Evolutionary conservation across 2,797 vertebrate species (phyloP), one percentile per base, ranked within the genome.

Genomic region (Florisuga fusca): DNA sequence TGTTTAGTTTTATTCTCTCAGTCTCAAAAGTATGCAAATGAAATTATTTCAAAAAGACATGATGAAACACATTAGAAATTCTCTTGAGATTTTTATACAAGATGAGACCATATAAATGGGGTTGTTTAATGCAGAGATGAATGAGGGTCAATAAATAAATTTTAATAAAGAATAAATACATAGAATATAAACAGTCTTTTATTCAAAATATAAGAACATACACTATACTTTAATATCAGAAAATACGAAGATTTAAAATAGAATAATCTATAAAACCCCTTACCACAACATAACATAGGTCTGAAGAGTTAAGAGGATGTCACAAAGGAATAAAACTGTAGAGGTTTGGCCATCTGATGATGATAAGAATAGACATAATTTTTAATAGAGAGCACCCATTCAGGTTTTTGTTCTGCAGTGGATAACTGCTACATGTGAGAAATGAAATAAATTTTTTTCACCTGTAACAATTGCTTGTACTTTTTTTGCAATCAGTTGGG

Each of bases 391-490:
- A 93, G 15, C 48, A 81, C 50, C 58, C 29, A 54, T 83, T 87
- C 4, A 14, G n/a, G 12, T 85, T 92, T 92, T 75, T 83, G 48
- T 83, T 89, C 91, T 92, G 50, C 62, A 87, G 61, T 10, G 90
- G 79, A 50, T 41, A 75, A 50, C 58, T 78, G 79, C 57, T 80
- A 66, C 31, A 19, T 8, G 11, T 83, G 85, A 91, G 41, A 94
- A 89, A 62, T 34, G 88, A 67, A 71, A 43, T 15, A 62, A 2
- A 33, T 79, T 34, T 79, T 74, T 94, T 88, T 69, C 75, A 11
- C 34, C 25, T 91, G 33, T 82, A 91, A 95, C 41, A 91, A 67
- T 74, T 82, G 45, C 51, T 87, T 33, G 6, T 68, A 62, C 63
- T 91, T 68, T 86, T 87, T 78, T 74, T 74, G 22, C 36, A 84